These are phyloP conservation scores for Thunnus thynnus DNA, from an alignment of 2,113 vertebrate species.

Conservation along the genomic window DNA sequence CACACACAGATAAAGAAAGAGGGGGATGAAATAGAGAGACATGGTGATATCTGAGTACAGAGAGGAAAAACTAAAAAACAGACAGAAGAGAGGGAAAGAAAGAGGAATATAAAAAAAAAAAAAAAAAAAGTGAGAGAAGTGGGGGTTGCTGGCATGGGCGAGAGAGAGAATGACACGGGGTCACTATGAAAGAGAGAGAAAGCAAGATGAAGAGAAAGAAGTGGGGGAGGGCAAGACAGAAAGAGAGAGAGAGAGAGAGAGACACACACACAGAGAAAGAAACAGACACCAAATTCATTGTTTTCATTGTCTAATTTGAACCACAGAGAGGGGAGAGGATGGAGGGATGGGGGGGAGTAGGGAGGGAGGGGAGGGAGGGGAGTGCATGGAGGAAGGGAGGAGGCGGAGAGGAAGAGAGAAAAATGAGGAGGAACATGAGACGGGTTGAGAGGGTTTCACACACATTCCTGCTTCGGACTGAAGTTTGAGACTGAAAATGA, in stretches of 20 bases:
- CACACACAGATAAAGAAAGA: slow-evolving; percentile 13
- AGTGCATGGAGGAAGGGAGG: slow-evolving; percentile 28
- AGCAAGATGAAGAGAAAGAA: slow-evolving; percentile 48
- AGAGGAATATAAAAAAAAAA: background rate
- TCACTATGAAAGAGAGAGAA: slow-evolving; percentile 53
- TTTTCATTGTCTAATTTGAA: slow-evolving; percentile 83
- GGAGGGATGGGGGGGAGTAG: slow-evolving; percentile 47
- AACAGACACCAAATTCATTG: slow-evolving; percentile 83
- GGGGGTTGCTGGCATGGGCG: slow-evolving; percentile 55
- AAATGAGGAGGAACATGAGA: slow-evolving; percentile 59
- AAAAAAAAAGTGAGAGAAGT: slow-evolving; percentile 9
- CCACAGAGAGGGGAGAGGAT: slow-evolving; percentile 63
- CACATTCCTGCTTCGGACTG: slow-evolving; percentile 57
- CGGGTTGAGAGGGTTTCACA: slow-evolving; percentile 58
- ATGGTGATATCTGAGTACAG: slow-evolving; percentile 27
- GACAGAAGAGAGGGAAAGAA: background rate
- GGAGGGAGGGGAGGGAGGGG: slow-evolving; percentile 35
- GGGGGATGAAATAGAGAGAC: slow-evolving; percentile 26
- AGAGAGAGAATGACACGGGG: slow-evolving; percentile 59
- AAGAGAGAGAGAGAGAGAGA: background rate
- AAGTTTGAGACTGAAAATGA: slow-evolving; percentile 43
- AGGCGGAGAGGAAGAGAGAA: slow-evolving; percentile 52
- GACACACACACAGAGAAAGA: slow-evolving; percentile 55
- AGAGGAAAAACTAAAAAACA: slow-evolving; percentile 32
- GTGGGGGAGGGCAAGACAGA: slow-evolving; percentile 23